phyloP scores from a whole-genome alignment of 2,888 invertebrate species.

The Automeris io region DNA sequence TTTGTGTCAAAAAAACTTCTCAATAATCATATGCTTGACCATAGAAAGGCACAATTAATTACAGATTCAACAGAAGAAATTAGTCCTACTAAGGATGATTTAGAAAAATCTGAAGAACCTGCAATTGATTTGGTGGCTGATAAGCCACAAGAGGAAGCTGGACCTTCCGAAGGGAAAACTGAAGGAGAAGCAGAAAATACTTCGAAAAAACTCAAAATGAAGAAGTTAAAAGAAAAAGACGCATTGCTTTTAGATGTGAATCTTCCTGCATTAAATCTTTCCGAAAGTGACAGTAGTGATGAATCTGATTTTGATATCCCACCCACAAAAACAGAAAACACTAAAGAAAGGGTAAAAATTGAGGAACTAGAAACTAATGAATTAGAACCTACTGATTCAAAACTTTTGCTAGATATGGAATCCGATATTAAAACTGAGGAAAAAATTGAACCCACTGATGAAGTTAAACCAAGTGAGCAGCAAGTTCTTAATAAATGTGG shows the following conservation, averaged over 20 bases:
- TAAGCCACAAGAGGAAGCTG: constrained; percentile 48
- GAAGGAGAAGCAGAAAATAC: constrained; percentile 42
- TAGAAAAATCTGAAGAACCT: constrained; percentile 44
- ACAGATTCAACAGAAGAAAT: constrained; percentile 47
- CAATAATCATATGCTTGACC: constrained; percentile 81
- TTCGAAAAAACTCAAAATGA: constrained; percentile 66
- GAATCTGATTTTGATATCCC: constrained; percentile 71
- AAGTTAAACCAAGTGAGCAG: constrained; percentile 75
- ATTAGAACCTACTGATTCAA: constrained; percentile 7
- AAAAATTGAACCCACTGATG: constrained; percentile 37
- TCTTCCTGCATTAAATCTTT: constrained; percentile 88
- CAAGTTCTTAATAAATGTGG: constrained; percentile 86
- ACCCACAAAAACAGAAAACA: constrained; percentile 36
- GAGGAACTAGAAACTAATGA: constrained; percentile 19
- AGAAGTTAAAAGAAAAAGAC: constrained; percentile 66
- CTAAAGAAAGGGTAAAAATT: constrained; percentile 25
- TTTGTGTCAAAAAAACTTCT: constrained; percentile 90
- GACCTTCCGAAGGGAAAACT: constrained; percentile 44
- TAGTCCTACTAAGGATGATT: constrained; percentile 27
- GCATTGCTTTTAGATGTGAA: constrained; percentile 73
- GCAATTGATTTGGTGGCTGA: constrained; percentile 58
- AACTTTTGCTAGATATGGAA: constrained; percentile 17
- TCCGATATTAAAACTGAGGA: constrained; percentile 29
- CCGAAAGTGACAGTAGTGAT: constrained; percentile 89
- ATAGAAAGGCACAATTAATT: constrained; percentile 59